phyloP scores from a whole-genome alignment of 2,888 invertebrate genomes.

The Dasysyrphus albostriatus region DNA sequence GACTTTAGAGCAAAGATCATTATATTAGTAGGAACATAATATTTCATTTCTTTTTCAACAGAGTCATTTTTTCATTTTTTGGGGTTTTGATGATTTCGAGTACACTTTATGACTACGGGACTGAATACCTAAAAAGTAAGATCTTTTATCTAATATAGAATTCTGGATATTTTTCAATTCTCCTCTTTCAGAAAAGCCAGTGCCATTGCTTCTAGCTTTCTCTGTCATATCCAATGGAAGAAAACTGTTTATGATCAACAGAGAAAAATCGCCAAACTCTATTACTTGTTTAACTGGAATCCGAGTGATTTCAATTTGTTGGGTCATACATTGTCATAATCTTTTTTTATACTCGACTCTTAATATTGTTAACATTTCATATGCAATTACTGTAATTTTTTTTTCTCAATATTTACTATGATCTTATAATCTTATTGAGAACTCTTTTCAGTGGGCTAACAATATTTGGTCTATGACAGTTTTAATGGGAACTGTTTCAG shows the following conservation, averaged over 20 bases:
- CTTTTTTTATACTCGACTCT: not conserved
- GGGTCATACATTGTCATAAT: conserved; percentile 46
- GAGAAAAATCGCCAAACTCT: conserved; percentile 15
- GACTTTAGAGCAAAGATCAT: no score
- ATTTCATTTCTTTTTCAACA: no score
- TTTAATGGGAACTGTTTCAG: conserved; percentile 83
- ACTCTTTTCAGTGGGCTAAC: conserved; percentile 1
- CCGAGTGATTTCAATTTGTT: conserved; percentile 58
- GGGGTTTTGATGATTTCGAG: conserved; percentile 18
- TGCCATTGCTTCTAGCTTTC: conserved; percentile 34
- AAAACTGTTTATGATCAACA: conserved; percentile 49
- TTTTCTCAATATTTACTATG: no score
- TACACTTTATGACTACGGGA: conserved; percentile 24
- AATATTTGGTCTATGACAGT: conserved; percentile 41
- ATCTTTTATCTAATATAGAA: no score
- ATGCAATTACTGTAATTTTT: not conserved
- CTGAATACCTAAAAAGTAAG: conserved; percentile 21
- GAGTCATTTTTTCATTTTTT: conserved; percentile 33
- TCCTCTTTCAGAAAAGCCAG: conserved; percentile 3
- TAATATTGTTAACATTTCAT: not conserved
- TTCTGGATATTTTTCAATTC: no score
- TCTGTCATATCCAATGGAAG: conserved; percentile 47
- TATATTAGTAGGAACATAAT: no score
- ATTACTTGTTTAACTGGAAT: conserved; percentile 34
- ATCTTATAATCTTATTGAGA: not conserved